Evolutionary conservation across 2,888 invertebrate species (phyloP).

Genomic region (Xylophagus ater): DNA sequence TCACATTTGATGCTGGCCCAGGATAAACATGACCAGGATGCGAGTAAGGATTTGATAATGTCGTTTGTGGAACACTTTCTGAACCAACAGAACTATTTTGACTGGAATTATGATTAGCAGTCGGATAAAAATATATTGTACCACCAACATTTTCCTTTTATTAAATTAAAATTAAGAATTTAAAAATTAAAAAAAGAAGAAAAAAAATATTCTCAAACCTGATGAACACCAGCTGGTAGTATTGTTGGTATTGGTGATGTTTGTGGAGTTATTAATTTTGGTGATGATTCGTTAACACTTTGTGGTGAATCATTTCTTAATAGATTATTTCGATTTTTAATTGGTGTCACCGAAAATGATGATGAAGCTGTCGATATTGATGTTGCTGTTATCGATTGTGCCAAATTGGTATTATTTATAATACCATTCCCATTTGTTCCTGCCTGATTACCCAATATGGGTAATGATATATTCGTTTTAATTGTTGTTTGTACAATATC

Average conservation of each 20-base stretch:
- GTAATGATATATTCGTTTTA: conserved; percentile 17
- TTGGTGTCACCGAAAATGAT: conserved; percentile 21
- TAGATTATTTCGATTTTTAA: conserved; percentile 19
- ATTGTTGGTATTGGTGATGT: conserved; percentile 40
- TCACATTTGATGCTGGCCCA: conserved; percentile 38
- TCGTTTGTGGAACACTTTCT: conserved; percentile 28
- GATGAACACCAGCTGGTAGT: conserved; percentile 36
- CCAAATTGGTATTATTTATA: conserved; percentile 14
- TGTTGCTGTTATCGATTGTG: conserved; percentile 26
- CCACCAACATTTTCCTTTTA: conserved; percentile 80
- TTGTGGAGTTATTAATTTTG: conserved; percentile 39
- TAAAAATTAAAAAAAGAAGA: background rate
- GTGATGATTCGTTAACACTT: conserved; percentile 37
- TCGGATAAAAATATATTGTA: conserved; percentile 86
- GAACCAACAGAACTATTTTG: conserved; percentile 32
- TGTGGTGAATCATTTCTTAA: conserved; percentile 33
- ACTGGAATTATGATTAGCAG: conserved; percentile 44
- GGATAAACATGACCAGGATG: conserved; percentile 35
- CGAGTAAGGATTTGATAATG: conserved; percentile 30
- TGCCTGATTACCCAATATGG: conserved; percentile 20
- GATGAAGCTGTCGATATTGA: conserved; percentile 20
- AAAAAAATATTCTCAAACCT: conserved; percentile 24
- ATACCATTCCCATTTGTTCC: conserved; percentile 23
- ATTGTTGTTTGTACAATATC: conserved; percentile 19
- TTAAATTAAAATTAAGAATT: conserved; percentile 2